phyloP scores from a whole-genome alignment of 1,140 invertebrate species.

The Apis florea region DNA sequence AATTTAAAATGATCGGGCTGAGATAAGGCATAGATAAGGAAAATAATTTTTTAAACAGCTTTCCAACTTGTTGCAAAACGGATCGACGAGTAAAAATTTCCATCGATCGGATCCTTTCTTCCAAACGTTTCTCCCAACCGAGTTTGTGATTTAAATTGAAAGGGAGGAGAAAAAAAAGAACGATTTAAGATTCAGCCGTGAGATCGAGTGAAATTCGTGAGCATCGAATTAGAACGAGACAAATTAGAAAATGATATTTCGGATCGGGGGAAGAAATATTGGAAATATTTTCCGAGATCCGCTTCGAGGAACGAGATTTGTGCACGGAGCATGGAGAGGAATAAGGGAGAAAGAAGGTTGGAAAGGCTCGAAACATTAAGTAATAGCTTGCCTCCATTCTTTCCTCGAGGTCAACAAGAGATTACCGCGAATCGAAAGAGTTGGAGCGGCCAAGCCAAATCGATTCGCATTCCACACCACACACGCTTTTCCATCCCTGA shows the following conservation, averaged over 20 bases:
- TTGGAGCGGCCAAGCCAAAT: background rate
- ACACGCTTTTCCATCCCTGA: background rate
- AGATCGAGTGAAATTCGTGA: too few species aligned
- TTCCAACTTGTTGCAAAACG: too few species aligned
- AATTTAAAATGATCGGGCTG: too few species aligned
- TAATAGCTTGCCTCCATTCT: constrained; percentile 42
- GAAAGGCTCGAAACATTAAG: constrained; percentile 19
- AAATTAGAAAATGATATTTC: background rate
- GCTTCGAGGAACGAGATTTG: constrained; percentile 8
- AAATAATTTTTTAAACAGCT: too few species aligned
- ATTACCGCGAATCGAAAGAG: constrained; percentile 44
- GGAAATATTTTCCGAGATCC: background rate
- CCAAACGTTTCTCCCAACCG: too few species aligned
- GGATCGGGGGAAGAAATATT: background rate
- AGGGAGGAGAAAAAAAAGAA: background rate
- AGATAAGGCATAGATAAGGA: too few species aligned
- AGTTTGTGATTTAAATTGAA: too few species aligned
- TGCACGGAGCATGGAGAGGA: background rate
- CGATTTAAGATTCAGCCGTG: background rate
- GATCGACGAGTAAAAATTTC: too few species aligned
- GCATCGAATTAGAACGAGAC: too few species aligned
- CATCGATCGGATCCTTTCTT: too few species aligned
- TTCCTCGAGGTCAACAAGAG: constrained; percentile 37
- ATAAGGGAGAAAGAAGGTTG: background rate
- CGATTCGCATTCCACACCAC: constrained; percentile 7